phyloP scores from a whole-genome alignment of 1,140 invertebrate species.

The Bombus balteatus region DNA sequence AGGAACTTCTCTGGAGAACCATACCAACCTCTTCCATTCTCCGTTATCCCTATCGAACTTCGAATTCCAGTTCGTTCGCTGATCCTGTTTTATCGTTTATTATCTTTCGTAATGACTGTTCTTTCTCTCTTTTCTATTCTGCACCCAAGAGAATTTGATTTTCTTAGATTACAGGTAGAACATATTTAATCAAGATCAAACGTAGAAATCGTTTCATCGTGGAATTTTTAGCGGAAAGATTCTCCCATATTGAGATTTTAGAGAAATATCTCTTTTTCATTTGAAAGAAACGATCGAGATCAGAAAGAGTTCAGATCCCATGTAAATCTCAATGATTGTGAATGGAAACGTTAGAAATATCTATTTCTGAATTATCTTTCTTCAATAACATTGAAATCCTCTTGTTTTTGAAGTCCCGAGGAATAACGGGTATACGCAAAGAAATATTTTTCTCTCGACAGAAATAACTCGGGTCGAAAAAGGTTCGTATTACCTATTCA shows the following conservation, averaged over 20 bases:
- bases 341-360: too few species aligned
- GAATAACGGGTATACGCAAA: not conserved
- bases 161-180: not conserved
- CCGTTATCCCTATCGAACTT: not conserved
- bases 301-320: too few species aligned
- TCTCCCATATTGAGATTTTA: too few species aligned
- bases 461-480: not conserved
- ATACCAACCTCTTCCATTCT: not conserved
- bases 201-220: too few species aligned
- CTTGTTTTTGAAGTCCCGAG: not conserved
- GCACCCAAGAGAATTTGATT: not conserved
- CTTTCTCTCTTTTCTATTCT: not conserved
- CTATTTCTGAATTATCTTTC: too few species aligned
- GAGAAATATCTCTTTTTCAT: too few species aligned
- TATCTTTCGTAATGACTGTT: not conserved
- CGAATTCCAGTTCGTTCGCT: not conserved
- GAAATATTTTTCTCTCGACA: not conserved
- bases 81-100: not conserved
- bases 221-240: too few species aligned
- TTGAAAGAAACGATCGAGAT: too few species aligned
- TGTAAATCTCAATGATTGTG: too few species aligned
- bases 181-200: too few species aligned
- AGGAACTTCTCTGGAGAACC: conserved; percentile 39
- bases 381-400: too few species aligned
- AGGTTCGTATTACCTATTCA: not conserved